phyloP scores from a whole-genome alignment of 2,888 invertebrate species.

The Lottia scabra region DNA sequence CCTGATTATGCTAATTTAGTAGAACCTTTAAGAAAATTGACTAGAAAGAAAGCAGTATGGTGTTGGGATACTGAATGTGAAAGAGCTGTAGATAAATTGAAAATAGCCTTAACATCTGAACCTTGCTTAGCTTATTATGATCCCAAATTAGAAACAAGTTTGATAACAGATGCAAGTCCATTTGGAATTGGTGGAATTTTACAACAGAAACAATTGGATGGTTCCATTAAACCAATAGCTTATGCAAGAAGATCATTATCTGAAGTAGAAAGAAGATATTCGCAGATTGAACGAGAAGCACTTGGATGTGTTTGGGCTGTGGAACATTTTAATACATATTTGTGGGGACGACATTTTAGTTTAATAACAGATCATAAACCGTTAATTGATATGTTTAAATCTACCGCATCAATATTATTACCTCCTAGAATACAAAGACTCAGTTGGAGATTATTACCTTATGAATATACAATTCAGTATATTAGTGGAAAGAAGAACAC shows the following conservation, averaged over 20 bases:
- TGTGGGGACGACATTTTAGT: conserved; percentile 41
- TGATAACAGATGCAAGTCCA: conserved; percentile 44
- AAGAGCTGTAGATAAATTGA: conserved; percentile 35
- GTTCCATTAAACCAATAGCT: conserved; percentile 20
- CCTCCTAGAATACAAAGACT: conserved; percentile 23
- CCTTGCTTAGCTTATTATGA: conserved; percentile 39
- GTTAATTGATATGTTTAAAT: conserved; percentile 46
- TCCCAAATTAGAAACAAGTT: conserved; percentile 28
- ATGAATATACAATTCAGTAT: conserved; percentile 30
- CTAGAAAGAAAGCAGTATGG: conserved; percentile 27
- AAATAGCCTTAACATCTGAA: conserved; percentile 27
- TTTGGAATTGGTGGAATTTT: conserved; percentile 40
- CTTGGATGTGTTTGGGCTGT: conserved; percentile 47
- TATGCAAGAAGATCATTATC: conserved; percentile 42
- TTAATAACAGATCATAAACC: conserved; percentile 51
- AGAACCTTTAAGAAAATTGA: neutral
- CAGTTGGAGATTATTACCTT: conserved; percentile 33
- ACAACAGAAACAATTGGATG: conserved; percentile 28
- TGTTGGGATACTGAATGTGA: conserved; percentile 27
- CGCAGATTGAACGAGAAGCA: conserved; percentile 47
- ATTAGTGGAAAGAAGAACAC: conserved; percentile 38
- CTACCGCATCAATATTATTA: conserved; percentile 27
- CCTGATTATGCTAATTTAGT: neutral
- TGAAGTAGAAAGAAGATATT: conserved; percentile 40
- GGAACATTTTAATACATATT: conserved; percentile 50